Percentiles rank a stretch among this genome's conserved stretches.
phyloP scores from a whole-genome alignment of 2,888 invertebrate genomes.

The Stegana nigrithorax region DNA sequence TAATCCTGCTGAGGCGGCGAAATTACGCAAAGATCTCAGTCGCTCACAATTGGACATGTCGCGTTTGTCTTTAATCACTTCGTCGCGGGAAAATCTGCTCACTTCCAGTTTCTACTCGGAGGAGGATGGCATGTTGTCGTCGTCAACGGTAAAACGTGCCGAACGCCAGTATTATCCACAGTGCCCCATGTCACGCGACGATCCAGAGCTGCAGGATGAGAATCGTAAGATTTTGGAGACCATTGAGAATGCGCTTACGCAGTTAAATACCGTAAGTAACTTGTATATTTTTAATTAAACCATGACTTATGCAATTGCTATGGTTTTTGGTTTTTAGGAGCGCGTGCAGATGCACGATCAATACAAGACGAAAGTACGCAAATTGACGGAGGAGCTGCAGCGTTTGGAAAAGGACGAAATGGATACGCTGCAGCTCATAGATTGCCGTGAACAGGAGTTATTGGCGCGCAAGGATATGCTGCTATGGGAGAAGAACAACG shows the following conservation, averaged over 20 bases:
- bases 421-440: constrained; percentile 72
- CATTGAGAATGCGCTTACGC: constrained; percentile 78
- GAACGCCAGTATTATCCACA: constrained; percentile 67
- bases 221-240: constrained; percentile 76
- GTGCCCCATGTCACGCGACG: constrained; percentile 69
- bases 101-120: constrained; percentile 66
- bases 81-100: constrained; percentile 77
- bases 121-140: constrained; percentile 54
- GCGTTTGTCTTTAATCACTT: constrained; percentile 82
- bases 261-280: constrained; percentile 66
- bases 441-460: constrained; percentile 71
- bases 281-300: background rate
- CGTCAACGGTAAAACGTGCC: constrained; percentile 59
- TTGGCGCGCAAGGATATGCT: constrained; percentile 68
- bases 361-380: constrained; percentile 66
- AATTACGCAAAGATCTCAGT: constrained; percentile 78
- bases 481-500: constrained; percentile 68
- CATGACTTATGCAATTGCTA: background rate
- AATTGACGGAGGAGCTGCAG: constrained; percentile 70
- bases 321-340: constrained; percentile 63
- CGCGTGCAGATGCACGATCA: constrained; percentile 69
- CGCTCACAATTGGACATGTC: constrained; percentile 82
- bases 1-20: constrained; percentile 89
- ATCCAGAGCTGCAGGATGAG: constrained; percentile 75
- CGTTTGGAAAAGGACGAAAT: constrained; percentile 69